These are phyloP conservation scores for Brachionus calyciflorus DNA, from an alignment of 1,140 invertebrate genomes.

Conservation along the genomic window DNA sequence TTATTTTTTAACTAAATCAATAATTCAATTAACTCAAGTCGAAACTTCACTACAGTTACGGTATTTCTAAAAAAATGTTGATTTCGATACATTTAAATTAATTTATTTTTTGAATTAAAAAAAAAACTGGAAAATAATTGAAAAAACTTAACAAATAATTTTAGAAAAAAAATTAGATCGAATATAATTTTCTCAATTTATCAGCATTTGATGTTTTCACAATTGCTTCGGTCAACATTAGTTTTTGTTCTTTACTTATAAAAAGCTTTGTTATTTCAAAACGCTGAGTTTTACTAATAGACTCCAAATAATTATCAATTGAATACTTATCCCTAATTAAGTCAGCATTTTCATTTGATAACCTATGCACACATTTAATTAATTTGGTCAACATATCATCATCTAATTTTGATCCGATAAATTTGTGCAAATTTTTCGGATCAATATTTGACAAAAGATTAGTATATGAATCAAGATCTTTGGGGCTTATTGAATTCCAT, in stretches of 20 bases:
- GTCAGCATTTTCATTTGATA: not conserved
- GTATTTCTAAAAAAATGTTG: too few species aligned
- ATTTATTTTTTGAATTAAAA: not conserved
- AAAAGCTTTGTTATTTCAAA: slow-evolving; percentile 34
- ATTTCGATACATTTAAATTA: too few species aligned
- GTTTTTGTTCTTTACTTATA: slow-evolving; percentile 23
- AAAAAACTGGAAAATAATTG: too few species aligned
- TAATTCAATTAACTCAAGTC: too few species aligned
- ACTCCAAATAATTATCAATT: not conserved
- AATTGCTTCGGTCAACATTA: not conserved
- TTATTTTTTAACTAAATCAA: too few species aligned
- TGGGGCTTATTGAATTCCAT: slow-evolving; percentile 39
- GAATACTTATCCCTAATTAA: not conserved
- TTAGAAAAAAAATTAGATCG: not conserved
- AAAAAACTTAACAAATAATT: too few species aligned
- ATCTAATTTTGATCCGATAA: slow-evolving; percentile 42
- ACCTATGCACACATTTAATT: not conserved
- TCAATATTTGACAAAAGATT: slow-evolving; percentile 12
- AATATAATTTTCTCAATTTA: not conserved
- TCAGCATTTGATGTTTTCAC: not conserved
- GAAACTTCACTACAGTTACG: too few species aligned
- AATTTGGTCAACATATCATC: slow-evolving; percentile 44
- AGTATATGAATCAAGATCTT: slow-evolving; percentile 9
- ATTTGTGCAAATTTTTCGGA: slow-evolving; percentile 27
- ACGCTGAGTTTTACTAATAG: slow-evolving; percentile 27